A percentile compares a stretch with the other conserved stretches of the same genome.
These are phyloP conservation scores for Arctopsyche grandis DNA, from an alignment of 1,140 invertebrate genomes.

Conservation along the genomic window DNA sequence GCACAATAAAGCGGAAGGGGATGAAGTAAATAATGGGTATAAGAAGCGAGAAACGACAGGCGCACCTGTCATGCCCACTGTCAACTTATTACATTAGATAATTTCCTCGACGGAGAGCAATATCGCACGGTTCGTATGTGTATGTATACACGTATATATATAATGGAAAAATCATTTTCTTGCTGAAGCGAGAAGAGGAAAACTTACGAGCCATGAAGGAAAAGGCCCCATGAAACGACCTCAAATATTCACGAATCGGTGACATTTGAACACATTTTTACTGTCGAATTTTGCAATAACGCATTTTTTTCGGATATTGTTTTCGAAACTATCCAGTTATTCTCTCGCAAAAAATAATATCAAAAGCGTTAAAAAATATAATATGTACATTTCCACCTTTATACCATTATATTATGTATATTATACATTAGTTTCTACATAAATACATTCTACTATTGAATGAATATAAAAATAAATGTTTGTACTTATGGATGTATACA, in stretches of 20 bases:
- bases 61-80: slow-evolving; percentile 31
- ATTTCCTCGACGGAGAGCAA: slow-evolving; percentile 11
- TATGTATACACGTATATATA: slow-evolving; percentile 14
- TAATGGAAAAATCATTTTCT: slow-evolving; percentile 20
- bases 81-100: slow-evolving; percentile 32
- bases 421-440: too few species aligned
- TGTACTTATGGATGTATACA: too few species aligned
- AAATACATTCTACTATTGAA: too few species aligned
- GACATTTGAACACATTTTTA: not conserved
- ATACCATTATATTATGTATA: too few species aligned
- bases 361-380: too few species aligned
- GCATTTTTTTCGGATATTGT: not conserved
- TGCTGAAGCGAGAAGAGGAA: not conserved
- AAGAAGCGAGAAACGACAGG: slow-evolving; percentile 13
- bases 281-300: slow-evolving; percentile 6
- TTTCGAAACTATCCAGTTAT: not conserved
- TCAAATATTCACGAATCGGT: slow-evolving; percentile 20
- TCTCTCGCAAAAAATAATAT: too few species aligned
- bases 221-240: not conserved
- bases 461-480: too few species aligned
- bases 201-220: slow-evolving; percentile 14
- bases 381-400: too few species aligned
- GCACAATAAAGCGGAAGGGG: slow-evolving; percentile 13
- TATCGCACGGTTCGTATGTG: not conserved
- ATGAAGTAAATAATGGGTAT: slow-evolving; percentile 22